Evolutionary conservation across 2,888 invertebrate species (phyloP), one percentile per base, ranked within the genome.

Genomic region (Nomada goodeniana): DNA sequence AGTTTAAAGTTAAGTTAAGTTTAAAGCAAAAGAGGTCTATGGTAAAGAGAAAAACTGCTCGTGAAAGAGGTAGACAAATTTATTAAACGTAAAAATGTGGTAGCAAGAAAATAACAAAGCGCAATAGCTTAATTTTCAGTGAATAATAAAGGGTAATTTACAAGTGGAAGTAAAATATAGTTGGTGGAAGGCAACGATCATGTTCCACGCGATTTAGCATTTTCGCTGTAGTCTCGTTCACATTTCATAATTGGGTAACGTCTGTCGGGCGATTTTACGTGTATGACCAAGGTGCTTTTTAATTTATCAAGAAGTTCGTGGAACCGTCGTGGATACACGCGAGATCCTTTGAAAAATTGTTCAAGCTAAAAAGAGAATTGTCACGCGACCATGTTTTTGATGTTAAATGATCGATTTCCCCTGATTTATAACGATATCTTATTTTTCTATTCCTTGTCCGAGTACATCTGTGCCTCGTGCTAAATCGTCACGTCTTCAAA

Each of bases 381-480:
- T 15, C 2, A n/a, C 47, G 42, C 23, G 18, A 10, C 44, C 23
- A 26, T n/a, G 13, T 11, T 11, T 63, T 61, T 76, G 65, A 64
- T 70, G 44, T 26, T 26, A 61, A 86, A 89, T 88, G 86, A 87
- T 82, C 88, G 87, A 90, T 86, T 76, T 80, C 65, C 60, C 73
- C 79, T 90, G 89, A 90, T 89, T 90, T 89, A 90, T 85, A 86
- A 88, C 90, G 88, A 90, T 90, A 89, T 87, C 84, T 86, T 84
- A 65, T 82, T 81, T 78, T 80, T 55, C 26, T n/a, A n/a, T 11
- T 9, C n/a, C 11, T 11, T 11, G 18, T 0, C 15, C 47, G 55
- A 50, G 53, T 55, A n/a, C 2, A 47, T 57, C 52, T 44, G 23
- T n/a, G 53, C 65, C 47, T 5, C 50, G n/a, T 55, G 13, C 63